Percentiles rank a stretch among this genome's conserved stretches.
Evolutionary conservation across 2,113 vertebrate genomes (phyloP).

Genomic region (Daphoenositta chrysoptera): DNA sequence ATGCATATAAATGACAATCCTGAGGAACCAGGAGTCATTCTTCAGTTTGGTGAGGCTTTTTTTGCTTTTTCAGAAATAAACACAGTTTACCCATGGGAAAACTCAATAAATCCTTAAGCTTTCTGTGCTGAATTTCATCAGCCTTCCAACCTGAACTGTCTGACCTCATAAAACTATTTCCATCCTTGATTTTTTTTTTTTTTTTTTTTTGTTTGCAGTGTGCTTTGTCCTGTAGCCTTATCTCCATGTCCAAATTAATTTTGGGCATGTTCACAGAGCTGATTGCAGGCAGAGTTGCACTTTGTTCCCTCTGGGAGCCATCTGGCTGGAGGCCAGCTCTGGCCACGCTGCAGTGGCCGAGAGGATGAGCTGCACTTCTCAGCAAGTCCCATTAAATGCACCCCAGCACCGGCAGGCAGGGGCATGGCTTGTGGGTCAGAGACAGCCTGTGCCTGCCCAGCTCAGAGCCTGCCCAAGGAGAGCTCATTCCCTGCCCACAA

Average conservation of each 20-base stretch:
- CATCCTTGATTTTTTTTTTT: neutral
- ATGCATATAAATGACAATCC: neutral
- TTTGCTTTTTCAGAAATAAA: neutral
- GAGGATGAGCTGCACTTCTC: neutral
- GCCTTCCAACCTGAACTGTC: neutral
- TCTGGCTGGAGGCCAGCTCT: neutral
- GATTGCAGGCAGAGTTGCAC: neutral
- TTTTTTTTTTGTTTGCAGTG: neutral
- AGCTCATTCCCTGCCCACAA: neutral
- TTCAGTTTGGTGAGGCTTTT: neutral
- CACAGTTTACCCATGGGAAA: neutral
- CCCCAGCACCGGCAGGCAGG: neutral
- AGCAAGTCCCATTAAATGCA: neutral
- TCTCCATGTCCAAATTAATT: conserved; percentile 26
- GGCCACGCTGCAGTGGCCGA: neutral
- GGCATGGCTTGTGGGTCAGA: neutral
- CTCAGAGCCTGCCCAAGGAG: neutral
- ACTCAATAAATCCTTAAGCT: neutral
- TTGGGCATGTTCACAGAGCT: neutral
- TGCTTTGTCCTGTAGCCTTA: neutral
- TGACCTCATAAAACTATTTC: neutral
- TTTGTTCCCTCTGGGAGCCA: neutral
- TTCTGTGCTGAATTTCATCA: neutral
- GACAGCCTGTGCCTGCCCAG: neutral
- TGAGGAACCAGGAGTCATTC: neutral